Evolutionary conservation across 2,888 invertebrate species (phyloP), one percentile per base, ranked within the genome.

Genomic region (Standfussiana lucernea): DNA sequence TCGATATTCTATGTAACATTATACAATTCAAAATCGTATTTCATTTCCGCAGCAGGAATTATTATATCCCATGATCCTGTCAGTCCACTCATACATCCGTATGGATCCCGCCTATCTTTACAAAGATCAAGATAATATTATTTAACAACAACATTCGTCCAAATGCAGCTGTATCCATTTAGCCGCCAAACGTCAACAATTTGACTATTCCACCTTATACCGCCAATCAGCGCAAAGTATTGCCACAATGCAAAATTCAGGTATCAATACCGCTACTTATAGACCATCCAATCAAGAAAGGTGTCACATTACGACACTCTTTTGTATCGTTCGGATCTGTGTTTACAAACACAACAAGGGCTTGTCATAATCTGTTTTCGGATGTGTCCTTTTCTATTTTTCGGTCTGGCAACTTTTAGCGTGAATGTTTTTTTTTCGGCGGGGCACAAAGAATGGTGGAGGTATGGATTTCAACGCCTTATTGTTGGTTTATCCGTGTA

Each of bases 311-410:
- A 96, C 96, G 90, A 88, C 83, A 81, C 80, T 85, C 94, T 88
- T 93, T 96, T 95, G 95, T 95, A 87, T 88, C 86, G 86, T 80
- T 77, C 89, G 89, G 88, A 93, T 90, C 91, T 89, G 85, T 96
- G 96, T 96, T 96, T 96, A 96, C 96, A 96, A 96, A 96, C 96
- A 96, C 93, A 96, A 96, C 95, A 96, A 92, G 94, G 95, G 95
- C 94, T 95, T 95, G 96, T 95, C 95, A 95, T 96, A 96, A 96
- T 96, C 96, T 96, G 94, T 96, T 96, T 96, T 96, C 92, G 92
- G 92, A 95, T 93, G 91, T 93, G 93, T 93, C 94, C 93, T 93
- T 93, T 88, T 93, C 94, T 94, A 95, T 94, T 95, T 95, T 95
- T 95, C 93, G 94, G 92, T 94, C 93, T 94, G 92, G 94, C 93